phyloP scores from a whole-genome alignment of 2,113 vertebrate species.

The Oncorhynchus gorbuscha region DNA sequence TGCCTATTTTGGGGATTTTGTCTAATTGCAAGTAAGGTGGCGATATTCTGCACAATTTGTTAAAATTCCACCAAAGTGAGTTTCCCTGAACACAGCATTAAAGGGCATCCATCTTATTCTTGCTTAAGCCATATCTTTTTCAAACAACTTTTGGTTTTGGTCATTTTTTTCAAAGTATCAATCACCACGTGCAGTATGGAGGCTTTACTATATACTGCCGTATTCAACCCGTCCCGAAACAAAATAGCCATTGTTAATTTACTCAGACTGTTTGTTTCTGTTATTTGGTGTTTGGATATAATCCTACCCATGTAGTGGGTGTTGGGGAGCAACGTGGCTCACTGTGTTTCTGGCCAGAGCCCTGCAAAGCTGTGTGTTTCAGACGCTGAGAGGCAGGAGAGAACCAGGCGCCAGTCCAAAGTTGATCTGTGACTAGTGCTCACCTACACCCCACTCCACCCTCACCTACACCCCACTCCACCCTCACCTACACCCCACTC shows the following conservation, averaged over 20 bases:
- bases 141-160: slow-evolving; percentile 47
- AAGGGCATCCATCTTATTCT: slow-evolving; percentile 46
- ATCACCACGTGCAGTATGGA: slow-evolving; percentile 67
- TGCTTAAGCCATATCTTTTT: slow-evolving; percentile 64
- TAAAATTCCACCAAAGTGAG: not conserved
- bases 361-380: slow-evolving; percentile 72
- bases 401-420: slow-evolving; percentile 48
- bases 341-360: slow-evolving; percentile 53
- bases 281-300: slow-evolving; percentile 44
- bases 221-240: slow-evolving; percentile 60
- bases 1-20: not conserved
- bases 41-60: not conserved
- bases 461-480: slow-evolving; percentile 10
- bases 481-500: too few relatives aligned
- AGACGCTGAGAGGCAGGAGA: slow-evolving; percentile 34
- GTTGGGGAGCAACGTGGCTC: slow-evolving; percentile 31
- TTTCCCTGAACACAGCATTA: not conserved
- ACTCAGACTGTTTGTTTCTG: slow-evolving; percentile 60
- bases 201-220: slow-evolving; percentile 63
- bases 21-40: not conserved
- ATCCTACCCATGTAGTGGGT: slow-evolving; percentile 25
- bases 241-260: slow-evolving; percentile 49
- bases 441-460: slow-evolving; percentile 12
- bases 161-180: slow-evolving; percentile 39
- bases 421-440: slow-evolving; percentile 32